phyloP scores from a whole-genome alignment of 64 coral and sea anemone species.

The Dendrophyllia cribrosa region DNA sequence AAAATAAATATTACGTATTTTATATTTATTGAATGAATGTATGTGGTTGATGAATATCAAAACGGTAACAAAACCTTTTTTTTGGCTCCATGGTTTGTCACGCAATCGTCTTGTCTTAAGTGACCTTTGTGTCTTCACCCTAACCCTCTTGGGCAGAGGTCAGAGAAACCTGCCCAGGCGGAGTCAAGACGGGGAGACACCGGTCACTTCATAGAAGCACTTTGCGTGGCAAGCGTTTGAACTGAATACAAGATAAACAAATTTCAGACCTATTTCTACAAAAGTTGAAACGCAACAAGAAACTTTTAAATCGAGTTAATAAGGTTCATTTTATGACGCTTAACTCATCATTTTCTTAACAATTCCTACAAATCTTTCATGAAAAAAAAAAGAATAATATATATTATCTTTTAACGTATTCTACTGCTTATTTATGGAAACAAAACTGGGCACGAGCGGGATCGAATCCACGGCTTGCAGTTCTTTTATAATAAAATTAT shows the following conservation, averaged over 20 bases:
- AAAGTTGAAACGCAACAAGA: neutral
- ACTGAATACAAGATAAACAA: too few relatives aligned
- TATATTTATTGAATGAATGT: slow-evolving; percentile 35
- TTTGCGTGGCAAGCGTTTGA: too few relatives aligned
- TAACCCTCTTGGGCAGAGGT: too few relatives aligned
- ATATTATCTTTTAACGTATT: neutral
- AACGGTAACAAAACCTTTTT: slow-evolving; percentile 11
- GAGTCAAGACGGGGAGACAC: too few relatives aligned
- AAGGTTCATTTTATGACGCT: slow-evolving; percentile 16
- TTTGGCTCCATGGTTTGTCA: neutral
- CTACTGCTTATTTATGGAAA: neutral
- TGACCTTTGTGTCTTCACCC: too few relatives aligned
- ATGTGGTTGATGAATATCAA: neutral
- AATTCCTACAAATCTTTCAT: neutral
- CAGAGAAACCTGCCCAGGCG: too few relatives aligned
- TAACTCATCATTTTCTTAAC: slow-evolving; percentile 9
- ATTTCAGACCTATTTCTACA: neutral
- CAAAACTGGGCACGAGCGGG: neutral
- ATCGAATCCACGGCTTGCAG: neutral
- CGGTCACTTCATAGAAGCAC: too few relatives aligned
- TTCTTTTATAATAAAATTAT: neutral
- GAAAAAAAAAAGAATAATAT: neutral
- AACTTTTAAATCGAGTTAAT: neutral
- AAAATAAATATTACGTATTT: slow-evolving; percentile 56
- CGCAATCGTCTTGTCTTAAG: neutral